A percentile compares a stretch with the other conserved stretches of the same genome.
These are phyloP conservation scores for Grallaria varia DNA, from an alignment of 2,113 vertebrate genomes.

Conservation along the genomic window DNA sequence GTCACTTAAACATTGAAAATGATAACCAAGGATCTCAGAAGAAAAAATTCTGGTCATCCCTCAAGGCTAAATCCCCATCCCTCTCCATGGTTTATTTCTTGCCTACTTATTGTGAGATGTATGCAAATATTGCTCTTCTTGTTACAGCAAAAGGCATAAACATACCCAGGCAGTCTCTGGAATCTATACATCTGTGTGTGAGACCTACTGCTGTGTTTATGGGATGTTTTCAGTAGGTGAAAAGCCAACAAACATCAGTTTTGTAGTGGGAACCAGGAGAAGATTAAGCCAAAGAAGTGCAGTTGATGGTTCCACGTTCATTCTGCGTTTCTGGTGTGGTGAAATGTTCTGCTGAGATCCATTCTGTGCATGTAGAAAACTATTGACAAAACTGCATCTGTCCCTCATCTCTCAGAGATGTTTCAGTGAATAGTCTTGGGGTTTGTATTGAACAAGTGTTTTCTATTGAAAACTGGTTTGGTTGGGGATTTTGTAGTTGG, in stretches of 20 bases:
- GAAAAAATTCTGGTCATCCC: background rate
- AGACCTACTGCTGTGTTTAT: background rate
- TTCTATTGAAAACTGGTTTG: background rate
- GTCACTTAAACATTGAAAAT: background rate
- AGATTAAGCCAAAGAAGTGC: background rate
- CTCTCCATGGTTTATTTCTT: background rate
- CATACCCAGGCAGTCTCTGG: background rate
- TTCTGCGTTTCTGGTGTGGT: background rate
- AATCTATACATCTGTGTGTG: background rate
- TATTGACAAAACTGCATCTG: background rate
- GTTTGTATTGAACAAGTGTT: background rate
- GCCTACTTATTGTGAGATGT: background rate
- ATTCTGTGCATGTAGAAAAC: background rate
- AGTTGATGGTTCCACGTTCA: background rate
- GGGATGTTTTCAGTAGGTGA: background rate
- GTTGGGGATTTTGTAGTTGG: background rate
- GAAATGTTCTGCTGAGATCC: background rate
- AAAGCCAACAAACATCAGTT: background rate
- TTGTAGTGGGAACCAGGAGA: background rate
- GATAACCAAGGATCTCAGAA: background rate
- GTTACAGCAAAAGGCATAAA: background rate
- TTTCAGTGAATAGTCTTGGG: background rate
- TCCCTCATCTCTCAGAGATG: background rate
- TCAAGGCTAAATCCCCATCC: background rate
- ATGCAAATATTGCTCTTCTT: background rate